phyloP scores from a whole-genome alignment of 2,797 vertebrate species.

The Argya squamiceps region DNA sequence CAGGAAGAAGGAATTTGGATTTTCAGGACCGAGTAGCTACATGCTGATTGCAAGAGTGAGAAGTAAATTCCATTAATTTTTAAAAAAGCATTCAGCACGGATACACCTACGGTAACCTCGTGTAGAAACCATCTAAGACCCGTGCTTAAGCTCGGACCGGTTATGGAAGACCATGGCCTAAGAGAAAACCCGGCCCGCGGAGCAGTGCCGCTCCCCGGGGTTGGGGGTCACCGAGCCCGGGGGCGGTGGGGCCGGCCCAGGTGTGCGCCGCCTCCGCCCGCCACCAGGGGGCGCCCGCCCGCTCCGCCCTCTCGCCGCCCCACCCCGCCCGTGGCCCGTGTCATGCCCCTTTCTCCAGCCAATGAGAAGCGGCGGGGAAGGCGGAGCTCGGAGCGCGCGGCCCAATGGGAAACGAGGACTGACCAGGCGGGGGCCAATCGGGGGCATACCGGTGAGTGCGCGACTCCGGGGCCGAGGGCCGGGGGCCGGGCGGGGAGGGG shows the following conservation, averaged over 20 bases:
- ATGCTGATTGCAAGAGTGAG: accelerated
- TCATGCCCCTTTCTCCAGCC: not conserved
- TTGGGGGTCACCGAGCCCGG: not conserved
- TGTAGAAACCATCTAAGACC: accelerated
- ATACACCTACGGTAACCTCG: accelerated
- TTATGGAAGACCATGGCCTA: accelerated
- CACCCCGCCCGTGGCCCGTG: not conserved
- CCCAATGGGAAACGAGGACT: not conserved
- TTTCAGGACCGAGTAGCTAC: not conserved
- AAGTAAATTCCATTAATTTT: not conserved
- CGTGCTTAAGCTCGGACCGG: accelerated
- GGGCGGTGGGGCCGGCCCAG: not conserved
- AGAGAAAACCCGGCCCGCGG: accelerated
- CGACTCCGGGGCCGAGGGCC: not conserved
- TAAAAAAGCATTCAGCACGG: not conserved
- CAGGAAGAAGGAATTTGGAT: not conserved
- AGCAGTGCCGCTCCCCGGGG: accelerated
- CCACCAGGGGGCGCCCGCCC: not conserved
- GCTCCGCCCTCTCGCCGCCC: not conserved
- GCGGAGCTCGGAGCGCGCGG: not conserved
- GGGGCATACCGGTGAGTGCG: not conserved
- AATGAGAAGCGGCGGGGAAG: not conserved
- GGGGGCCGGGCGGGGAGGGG: too few relatives aligned
- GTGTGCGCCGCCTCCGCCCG: not conserved
- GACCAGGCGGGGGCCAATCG: not conserved